Conservation (phyloP, 2,797 vertebrate genomes). For the Sebastiscus tertius region DNA sequence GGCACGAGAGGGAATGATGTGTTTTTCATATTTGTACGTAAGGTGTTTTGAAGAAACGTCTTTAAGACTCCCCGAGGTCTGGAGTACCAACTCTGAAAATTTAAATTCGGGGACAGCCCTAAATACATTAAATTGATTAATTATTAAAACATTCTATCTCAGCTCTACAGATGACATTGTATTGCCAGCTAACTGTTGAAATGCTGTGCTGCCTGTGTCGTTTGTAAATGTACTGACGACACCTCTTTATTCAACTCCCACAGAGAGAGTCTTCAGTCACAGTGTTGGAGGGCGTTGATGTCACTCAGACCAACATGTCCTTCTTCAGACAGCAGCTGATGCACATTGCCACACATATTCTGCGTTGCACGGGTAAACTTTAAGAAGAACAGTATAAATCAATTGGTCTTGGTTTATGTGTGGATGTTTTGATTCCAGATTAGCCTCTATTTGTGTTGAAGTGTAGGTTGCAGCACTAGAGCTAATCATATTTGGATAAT, state of each 20-base stretch:
- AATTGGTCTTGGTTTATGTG: background rate
- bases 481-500: background rate
- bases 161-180: background rate
- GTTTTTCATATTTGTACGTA: background rate
- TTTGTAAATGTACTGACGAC: background rate
- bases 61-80: background rate
- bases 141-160: background rate
- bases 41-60: background rate
- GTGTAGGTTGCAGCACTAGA: background rate
- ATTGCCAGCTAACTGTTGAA: background rate
- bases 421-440: background rate
- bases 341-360: conserved; percentile 89
- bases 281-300: conserved; percentile 89
- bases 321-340: conserved; percentile 93
- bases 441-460: background rate
- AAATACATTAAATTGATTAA: background rate
- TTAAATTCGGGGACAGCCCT: background rate
- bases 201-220: background rate
- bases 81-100: background rate
- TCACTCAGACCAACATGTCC: conserved; percentile 90
- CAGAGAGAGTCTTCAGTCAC: conserved; percentile 88
- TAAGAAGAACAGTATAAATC: background rate
- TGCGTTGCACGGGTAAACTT: conserved; percentile 87
- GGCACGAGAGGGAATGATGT: background rate
- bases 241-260: background rate